Evolutionary conservation across 2,888 invertebrate genomes (phyloP).

Genomic region (Andrena camellia): DNA sequence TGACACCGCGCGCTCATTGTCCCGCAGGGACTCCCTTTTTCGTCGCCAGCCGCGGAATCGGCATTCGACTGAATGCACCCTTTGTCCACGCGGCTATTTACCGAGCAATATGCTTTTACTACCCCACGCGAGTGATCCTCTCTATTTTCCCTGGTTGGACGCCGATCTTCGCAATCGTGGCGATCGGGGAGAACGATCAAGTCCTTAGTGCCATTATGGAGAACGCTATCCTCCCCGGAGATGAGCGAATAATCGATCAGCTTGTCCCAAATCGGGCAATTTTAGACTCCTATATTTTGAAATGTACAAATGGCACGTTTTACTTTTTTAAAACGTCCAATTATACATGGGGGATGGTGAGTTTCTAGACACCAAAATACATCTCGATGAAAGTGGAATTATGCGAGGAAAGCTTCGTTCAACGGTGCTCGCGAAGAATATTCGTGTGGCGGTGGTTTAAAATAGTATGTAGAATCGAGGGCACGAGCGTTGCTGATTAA

Average conservation of each 20-base stretch:
- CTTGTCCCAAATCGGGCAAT: neutral
- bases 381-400: neutral
- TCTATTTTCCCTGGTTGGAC: neutral
- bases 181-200: neutral
- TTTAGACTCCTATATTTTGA: constrained; percentile 4
- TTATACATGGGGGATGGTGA: neutral
- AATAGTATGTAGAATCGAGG: too few relatives aligned
- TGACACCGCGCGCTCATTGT: constrained; percentile 80
- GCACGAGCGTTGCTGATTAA: too few relatives aligned
- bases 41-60: constrained; percentile 67
- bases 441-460: too few relatives aligned
- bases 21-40: constrained; percentile 64
- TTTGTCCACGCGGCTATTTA: constrained; percentile 72
- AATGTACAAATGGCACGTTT: too few relatives aligned
- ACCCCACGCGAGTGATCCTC: constrained; percentile 21
- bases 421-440: neutral
- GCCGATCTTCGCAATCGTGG: constrained; percentile 3
- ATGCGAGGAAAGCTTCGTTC: neutral
- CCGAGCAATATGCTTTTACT: constrained; percentile 70
- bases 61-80: constrained; percentile 71
- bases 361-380: neutral
- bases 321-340: neutral
- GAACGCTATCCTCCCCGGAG: neutral
- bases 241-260: constrained; percentile 3
- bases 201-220: constrained; percentile 13